Base-by-base conservation (phyloP, 1,140 invertebrate species). In the Apis cerana region DNA sequence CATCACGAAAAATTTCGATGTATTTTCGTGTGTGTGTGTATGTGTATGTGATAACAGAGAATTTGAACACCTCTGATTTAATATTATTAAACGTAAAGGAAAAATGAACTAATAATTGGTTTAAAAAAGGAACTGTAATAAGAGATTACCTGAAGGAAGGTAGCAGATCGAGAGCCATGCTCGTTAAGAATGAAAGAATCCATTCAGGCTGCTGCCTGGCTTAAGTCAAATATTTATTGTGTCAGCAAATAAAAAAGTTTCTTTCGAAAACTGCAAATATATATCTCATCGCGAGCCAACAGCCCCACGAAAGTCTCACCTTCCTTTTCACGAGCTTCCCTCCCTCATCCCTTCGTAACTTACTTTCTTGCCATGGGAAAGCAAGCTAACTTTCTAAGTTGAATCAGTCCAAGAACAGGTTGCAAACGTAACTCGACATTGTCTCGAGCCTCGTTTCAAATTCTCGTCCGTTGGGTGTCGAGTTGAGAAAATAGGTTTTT, bases 111-210 rank as follows among this genome's bases (percentile, higher is more conserved):
- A 87, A 43, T 43, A 43, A 87, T 87, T 80, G 82, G 75, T 65
- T 43, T 7, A 43, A 62, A 56, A 58, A 56, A 54, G 33, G 52
- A 65, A 65, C 71, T 61, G 80, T 82, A 85, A 79, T 79, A 80
- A 84, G 62, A 61, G 67, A 15, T 61, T 58, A 64, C 61, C 58
- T 69, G 71, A 72, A 84, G 50, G 23, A 56, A 50, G n/a, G 9
- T 59, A n/a, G 54, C 1, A 17, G 62, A 33, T 43, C 33, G 78
- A 27, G 61, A 13, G 23, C 5, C 8, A 3, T 62, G 64, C 82
- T 89, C 88, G 86, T 89, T 88, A 89, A 89, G 72, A 87, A 87
- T 90, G 89, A 90, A 90, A 90, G 85, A 86, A 90, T 87, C 89
- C 89, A 88, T 90, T 90, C 87, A 77, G 15, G 58, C 58, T 71